A percentile compares a stretch with the other conserved stretches of the same genome.
These are phyloP conservation scores for Heliconius congener DNA, from an alignment of 1,140 invertebrate species.

Conservation along the genomic window DNA sequence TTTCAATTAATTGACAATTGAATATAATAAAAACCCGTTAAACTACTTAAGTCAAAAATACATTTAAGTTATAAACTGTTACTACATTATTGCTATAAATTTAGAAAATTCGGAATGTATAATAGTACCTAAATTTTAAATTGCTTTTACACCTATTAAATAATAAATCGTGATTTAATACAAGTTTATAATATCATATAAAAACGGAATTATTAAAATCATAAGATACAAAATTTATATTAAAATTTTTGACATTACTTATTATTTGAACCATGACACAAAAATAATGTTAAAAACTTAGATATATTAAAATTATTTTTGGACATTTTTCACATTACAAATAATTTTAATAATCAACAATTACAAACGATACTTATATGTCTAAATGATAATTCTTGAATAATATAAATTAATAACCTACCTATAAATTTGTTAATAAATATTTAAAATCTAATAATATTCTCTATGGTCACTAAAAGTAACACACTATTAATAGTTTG, in stretches of 20 bases:
- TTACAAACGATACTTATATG: not conserved
- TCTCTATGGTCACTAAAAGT: conserved; percentile 32
- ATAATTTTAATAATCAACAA: not conserved
- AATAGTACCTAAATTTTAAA: not conserved
- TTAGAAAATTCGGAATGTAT: conserved; percentile 14
- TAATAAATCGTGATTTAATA: not conserved
- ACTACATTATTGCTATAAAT: not conserved
- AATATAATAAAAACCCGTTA: not conserved
- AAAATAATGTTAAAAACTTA: not conserved
- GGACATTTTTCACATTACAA: not conserved
- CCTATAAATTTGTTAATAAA: conserved; percentile 24
- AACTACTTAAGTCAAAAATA: not conserved
- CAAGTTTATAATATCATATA: not conserved
- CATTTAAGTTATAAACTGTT: not conserved
- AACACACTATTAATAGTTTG: conserved; percentile 32
- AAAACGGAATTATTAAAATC: not conserved
- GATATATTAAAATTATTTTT: not conserved
- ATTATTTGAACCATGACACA: not conserved
- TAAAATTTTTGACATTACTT: not conserved
- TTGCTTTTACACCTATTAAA: not conserved
- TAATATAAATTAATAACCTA: not conserved
- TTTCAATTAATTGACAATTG: not conserved
- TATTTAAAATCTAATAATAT: conserved; percentile 21
- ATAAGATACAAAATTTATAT: not conserved
- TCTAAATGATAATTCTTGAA: not conserved